phyloP scores from a whole-genome alignment of 2,113 vertebrate genomes.

The Sceloporus undulatus region DNA sequence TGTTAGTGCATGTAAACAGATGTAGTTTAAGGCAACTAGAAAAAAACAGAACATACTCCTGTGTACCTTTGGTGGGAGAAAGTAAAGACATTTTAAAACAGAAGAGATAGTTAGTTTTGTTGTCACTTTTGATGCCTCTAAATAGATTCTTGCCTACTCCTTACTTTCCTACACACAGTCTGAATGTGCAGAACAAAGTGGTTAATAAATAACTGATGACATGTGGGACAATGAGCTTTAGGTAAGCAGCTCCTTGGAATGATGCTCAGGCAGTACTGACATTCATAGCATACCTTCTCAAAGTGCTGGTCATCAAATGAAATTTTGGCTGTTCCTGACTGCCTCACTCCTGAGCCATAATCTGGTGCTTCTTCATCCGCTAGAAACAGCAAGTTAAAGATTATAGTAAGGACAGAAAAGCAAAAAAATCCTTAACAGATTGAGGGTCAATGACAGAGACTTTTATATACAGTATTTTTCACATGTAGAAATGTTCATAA shows the following conservation, averaged over 20 bases:
- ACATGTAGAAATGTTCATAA: neutral
- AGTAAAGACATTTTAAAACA: neutral
- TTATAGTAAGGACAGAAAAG: accelerated
- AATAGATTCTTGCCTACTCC: neutral
- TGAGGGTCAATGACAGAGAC: neutral
- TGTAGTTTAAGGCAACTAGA: neutral
- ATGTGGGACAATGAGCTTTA: neutral
- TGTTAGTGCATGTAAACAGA: neutral
- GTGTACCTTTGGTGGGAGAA: neutral
- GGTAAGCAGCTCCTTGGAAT: neutral
- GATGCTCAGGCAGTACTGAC: neutral
- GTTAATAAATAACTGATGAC: neutral
- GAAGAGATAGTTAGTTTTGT: neutral
- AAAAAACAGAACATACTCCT: neutral
- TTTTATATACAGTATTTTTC: neutral
- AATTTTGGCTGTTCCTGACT: slow-evolving; percentile 95
- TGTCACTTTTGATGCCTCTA: neutral
- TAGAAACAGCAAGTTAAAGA: slow-evolving; percentile 73
- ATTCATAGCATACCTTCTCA: slow-evolving; percentile 85
- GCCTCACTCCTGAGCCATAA: slow-evolving; percentile 93
- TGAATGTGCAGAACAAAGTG: neutral
- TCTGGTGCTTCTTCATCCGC: slow-evolving; percentile 97
- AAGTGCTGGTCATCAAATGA: slow-evolving; percentile 97
- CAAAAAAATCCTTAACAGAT: accelerated
- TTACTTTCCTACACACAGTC: neutral